Evolutionary conservation across 2,888 invertebrate genomes (phyloP).

Genomic region (Acleris cristana): DNA sequence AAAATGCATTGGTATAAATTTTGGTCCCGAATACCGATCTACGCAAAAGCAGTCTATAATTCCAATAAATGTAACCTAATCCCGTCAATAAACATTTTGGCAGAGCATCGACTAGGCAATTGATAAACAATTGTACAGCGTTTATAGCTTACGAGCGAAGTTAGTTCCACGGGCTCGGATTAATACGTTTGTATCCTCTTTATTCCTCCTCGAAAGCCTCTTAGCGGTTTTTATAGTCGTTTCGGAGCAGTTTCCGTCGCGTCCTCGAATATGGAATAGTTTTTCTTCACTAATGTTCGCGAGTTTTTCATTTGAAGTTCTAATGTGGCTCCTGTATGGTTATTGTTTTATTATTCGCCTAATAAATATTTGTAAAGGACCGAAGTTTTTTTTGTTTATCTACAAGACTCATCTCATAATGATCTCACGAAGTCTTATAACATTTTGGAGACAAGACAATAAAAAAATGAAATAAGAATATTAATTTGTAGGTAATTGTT

Average conservation of each 20-base stretch:
- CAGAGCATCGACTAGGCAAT: conserved; percentile 40
- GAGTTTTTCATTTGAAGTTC: conserved; percentile 20
- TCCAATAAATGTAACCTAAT: conserved; percentile 7
- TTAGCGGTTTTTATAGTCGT: conserved; percentile 68
- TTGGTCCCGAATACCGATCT: too few species aligned
- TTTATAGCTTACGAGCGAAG: conserved; percentile 61
- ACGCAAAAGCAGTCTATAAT: not conserved
- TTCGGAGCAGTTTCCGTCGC: conserved; percentile 57
- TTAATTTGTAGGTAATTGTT: too few species aligned
- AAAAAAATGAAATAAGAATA: too few species aligned
- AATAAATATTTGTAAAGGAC: not conserved
- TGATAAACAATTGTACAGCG: conserved; percentile 57
- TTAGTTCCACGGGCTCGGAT: conserved; percentile 53
- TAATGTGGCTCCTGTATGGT: conserved; percentile 14
- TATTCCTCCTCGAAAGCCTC: conserved; percentile 56
- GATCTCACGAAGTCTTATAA: too few species aligned
- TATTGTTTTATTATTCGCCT: conserved; percentile 19
- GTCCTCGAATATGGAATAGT: conserved; percentile 60
- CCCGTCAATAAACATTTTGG: conserved; percentile 28
- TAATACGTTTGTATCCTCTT: conserved; percentile 54
- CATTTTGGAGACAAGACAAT: too few species aligned
- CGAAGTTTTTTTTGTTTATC: too few species aligned
- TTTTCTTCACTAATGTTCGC: conserved; percentile 45
- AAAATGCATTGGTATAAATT: too few species aligned
- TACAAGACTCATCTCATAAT: too few species aligned